phyloP scores from a whole-genome alignment of 2,113 vertebrate species.

The Mola mola region DNA sequence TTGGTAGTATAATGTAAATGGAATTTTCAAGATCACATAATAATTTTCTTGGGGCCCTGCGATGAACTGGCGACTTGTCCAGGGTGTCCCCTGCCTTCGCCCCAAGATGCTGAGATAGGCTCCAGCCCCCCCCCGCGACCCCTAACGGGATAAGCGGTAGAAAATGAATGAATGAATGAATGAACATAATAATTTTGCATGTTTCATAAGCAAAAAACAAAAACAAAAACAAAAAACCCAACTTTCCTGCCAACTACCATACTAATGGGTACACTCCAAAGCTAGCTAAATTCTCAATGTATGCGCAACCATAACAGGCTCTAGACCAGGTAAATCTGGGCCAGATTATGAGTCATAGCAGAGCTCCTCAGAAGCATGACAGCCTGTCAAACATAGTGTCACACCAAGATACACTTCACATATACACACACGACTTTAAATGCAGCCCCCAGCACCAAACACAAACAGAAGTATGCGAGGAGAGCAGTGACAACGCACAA shows the following conservation, averaged over 20 bases:
- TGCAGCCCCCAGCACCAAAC: conserved; percentile 33
- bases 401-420: conserved; percentile 7
- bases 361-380: conserved; percentile 21
- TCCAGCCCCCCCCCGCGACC: no score
- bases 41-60: no score
- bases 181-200: background rate
- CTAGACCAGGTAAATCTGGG: conserved; percentile 37
- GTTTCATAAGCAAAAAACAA: background rate
- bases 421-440: conserved; percentile 14
- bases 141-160: no score
- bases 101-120: no score
- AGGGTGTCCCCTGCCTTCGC: no score
- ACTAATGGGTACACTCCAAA: background rate
- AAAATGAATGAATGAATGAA: no score
- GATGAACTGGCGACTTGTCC: no score
- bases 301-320: background rate
- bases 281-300: background rate
- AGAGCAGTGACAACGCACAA: conserved; percentile 4
- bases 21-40: background rate
- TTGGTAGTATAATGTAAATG: background rate
- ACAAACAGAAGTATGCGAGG: conserved; percentile 2
- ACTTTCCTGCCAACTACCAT: background rate
- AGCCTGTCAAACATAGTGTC: conserved; percentile 34
- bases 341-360: conserved; percentile 47
- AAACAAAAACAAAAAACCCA: background rate